phyloP scores from a whole-genome alignment of 2,113 vertebrate species.

The Himantopus leucocephalus region DNA sequence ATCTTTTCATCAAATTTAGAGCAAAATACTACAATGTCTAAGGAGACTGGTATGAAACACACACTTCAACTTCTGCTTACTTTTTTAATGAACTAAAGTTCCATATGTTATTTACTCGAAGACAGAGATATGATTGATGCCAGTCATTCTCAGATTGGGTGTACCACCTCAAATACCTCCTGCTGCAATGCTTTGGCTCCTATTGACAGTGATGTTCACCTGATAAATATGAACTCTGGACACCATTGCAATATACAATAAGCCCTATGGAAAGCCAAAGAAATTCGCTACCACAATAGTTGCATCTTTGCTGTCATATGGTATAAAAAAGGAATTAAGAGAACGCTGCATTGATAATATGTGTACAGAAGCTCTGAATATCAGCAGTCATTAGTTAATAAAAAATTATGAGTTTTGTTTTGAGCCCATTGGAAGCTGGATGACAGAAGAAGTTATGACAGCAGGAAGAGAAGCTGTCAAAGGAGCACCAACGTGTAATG shows the following conservation, averaged over 20 bases:
- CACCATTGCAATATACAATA: neutral
- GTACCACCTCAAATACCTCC: neutral
- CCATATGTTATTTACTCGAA: neutral
- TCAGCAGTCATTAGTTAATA: neutral
- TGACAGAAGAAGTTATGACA: conserved; percentile 37
- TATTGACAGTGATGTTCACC: neutral
- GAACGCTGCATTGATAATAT: neutral
- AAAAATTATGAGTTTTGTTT: conserved; percentile 15
- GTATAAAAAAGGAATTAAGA: neutral
- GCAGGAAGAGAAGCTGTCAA: conserved; percentile 38
- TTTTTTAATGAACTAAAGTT: neutral
- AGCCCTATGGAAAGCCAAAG: neutral
- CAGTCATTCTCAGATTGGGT: neutral
- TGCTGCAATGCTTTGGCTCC: neutral
- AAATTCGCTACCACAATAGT: neutral
- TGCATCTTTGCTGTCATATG: neutral
- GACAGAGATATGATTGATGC: neutral
- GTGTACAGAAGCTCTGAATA: neutral
- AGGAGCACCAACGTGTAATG: conserved; percentile 20
- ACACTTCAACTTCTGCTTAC: neutral
- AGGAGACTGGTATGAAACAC: neutral
- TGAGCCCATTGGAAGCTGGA: neutral
- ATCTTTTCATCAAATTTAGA: neutral
- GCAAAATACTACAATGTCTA: neutral
- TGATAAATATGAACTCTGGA: neutral